Evolutionary conservation across 1,140 invertebrate species (phyloP), one percentile per base, ranked within the genome.

Genomic region (Phthorimaea operculella): DNA sequence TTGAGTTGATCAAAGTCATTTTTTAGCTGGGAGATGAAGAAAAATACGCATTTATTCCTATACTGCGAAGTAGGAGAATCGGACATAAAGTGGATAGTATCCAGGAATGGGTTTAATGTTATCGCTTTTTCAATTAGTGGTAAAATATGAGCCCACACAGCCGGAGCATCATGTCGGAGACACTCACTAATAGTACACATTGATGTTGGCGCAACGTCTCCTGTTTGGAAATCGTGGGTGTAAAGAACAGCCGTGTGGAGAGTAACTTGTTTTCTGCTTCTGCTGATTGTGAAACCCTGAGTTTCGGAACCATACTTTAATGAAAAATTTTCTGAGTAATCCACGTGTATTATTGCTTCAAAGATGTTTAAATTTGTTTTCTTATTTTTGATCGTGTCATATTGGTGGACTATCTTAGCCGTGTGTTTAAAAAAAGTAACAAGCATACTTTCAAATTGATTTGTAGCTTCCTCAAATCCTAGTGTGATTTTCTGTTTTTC

Each of bases 21-120:
- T 11, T 48, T 17, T 14, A 66, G 4, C 51, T 56, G 21, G n/a
- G 52, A 50, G 1, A 63, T 66, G 0, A 66, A 15, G 10, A 48
- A 60, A 44, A 66, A 62, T 3, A 66, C 60, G n/a, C 56, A 51
- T 36, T 52, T 55, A 52, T 66, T 66, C 11, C 60, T 9, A 39
- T 63, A 62, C 54, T 66, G 63, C 10, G 48, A 36, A 14, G 52
- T 45, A 4, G 60, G 60, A 7, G 50, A 56, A 33, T 62, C 63
- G 9, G 63, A 56, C 51, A 60, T 8, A 16, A 60, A 55, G 52
- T 60, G 58, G 3, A 66, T 9, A 17, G n/a, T 48, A 15, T 48
- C 45, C 11, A 48, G 9, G 16, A 48, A 48, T 18, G 45, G 52
- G 17, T 53, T 53, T 33, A 36, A 28, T 28, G 54, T 48, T 28